Base-by-base conservation (phyloP, 2,797 vertebrate species). In the Cirrhinus mrigala region DNA sequence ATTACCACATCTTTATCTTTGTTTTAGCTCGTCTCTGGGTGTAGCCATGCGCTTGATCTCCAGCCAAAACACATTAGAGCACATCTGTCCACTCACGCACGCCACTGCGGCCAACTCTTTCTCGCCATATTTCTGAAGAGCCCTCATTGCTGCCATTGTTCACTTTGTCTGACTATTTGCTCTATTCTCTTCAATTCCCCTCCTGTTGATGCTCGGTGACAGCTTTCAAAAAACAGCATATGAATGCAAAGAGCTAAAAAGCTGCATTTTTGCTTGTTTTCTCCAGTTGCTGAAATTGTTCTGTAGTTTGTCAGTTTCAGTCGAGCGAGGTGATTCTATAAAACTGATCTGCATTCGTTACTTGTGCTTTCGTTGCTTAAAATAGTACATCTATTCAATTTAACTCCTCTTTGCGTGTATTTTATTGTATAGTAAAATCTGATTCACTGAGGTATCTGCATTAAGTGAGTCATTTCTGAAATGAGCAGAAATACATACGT, bases 41-140 rank as follows among this genome's bases (percentile, higher is more conserved):
- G 85, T 68, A 84, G 62, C 85, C 69, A 62, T 81, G 81, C 77
- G 83, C 77, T 90, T 90, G 86, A 92, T 91, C 92, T 86, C 46
- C 83, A 92, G 93, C 94, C 94, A 95, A 93, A 94, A 94, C 93
- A 94, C 95, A 95, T 95, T 95, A 95, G 93, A 90, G 92, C 94
- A 94, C 95, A 95, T 95, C 94, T 95, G 94, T 95, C 93, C 94
- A 94, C 94, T 95, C 94, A 89, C 92, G 85, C 88, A 83, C 54
- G 82, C 81, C 89, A 87, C 83, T 90, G 88, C 73, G 75, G 89
- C 86, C 87, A 91, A 87, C 88, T 89, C 83, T 85, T 89, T 78
- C 84, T 87, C 88, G 84, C 86, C 85, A 88, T 91, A 87, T 90
- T 86, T 86, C 81, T 89, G 88, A 90, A 89, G 90, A 88, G 90